Conservation (phyloP, 2,888 invertebrate species). For the Cataglyphis albicans region DNA sequence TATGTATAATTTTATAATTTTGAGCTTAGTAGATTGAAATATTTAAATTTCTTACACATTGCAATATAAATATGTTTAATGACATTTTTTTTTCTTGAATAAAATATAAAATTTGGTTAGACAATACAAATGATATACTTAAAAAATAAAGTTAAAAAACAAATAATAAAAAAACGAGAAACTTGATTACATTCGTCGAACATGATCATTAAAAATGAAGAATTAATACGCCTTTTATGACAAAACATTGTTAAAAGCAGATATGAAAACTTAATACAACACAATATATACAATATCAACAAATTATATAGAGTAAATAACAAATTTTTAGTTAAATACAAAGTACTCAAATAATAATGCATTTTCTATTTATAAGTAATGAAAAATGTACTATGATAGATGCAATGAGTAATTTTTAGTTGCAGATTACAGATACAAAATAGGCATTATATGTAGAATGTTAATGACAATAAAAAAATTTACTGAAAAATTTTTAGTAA, state of each 20-base stretch:
- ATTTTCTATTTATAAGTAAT: constrained; percentile 12
- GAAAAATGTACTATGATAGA: not conserved
- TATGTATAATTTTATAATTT: not conserved
- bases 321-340: not conserved
- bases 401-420: not conserved
- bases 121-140: too few relatives aligned
- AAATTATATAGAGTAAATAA: not conserved
- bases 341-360: constrained; percentile 11
- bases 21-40: not conserved
- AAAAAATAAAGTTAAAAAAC: too few relatives aligned
- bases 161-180: not conserved
- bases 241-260: not conserved
- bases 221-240: not conserved
- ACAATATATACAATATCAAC: not conserved
- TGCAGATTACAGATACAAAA: constrained; percentile 8
- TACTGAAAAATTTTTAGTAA: not conserved
- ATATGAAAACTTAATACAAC: not conserved
- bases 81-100: too few relatives aligned
- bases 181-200: not conserved
- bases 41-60: too few relatives aligned
- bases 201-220: not conserved
- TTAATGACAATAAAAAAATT: not conserved
- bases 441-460: not conserved
- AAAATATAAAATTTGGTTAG: too few relatives aligned
- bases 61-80: too few relatives aligned